phyloP scores from a whole-genome alignment of 2,888 invertebrate species.

The Clepsis dumicolana region DNA sequence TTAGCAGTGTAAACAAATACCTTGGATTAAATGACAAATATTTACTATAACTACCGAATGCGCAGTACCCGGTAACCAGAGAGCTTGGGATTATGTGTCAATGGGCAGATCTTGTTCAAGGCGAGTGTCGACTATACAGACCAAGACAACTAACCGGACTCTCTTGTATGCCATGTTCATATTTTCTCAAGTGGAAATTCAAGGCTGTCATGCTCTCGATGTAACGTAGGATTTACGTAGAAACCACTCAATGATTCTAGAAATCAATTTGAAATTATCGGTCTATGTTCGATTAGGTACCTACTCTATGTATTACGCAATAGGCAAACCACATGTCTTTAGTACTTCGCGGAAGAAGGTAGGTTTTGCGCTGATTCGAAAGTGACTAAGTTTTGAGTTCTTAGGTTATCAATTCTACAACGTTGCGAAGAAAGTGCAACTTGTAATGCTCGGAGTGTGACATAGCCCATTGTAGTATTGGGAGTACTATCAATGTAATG shows the following conservation, averaged over 20 bases:
- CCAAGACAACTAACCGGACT: neutral
- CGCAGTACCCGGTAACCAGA: conserved; percentile 31
- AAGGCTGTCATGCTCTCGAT: neutral
- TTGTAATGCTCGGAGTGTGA: neutral
- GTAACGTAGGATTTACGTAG: neutral
- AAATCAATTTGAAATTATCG: too few species aligned
- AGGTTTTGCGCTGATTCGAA: neutral
- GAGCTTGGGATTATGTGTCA: conserved; percentile 44
- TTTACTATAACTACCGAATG: conserved; percentile 43
- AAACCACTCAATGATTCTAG: neutral
- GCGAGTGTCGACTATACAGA: neutral
- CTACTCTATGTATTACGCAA: neutral
- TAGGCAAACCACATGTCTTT: neutral
- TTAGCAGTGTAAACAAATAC: conserved; percentile 23
- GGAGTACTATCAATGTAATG: neutral
- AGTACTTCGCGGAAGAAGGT: neutral
- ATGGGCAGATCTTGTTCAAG: conserved; percentile 42
- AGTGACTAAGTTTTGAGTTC: neutral
- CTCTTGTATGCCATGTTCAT: neutral
- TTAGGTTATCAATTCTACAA: neutral
- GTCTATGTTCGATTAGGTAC: too few species aligned
- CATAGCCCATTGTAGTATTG: neutral
- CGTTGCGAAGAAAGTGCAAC: neutral
- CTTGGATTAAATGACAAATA: conserved; percentile 47
- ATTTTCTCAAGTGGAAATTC: neutral